Evolutionary conservation across 2,113 vertebrate species (phyloP), one percentile per base, ranked within the genome.

Genomic region (Dipodomys spectabilis): DNA sequence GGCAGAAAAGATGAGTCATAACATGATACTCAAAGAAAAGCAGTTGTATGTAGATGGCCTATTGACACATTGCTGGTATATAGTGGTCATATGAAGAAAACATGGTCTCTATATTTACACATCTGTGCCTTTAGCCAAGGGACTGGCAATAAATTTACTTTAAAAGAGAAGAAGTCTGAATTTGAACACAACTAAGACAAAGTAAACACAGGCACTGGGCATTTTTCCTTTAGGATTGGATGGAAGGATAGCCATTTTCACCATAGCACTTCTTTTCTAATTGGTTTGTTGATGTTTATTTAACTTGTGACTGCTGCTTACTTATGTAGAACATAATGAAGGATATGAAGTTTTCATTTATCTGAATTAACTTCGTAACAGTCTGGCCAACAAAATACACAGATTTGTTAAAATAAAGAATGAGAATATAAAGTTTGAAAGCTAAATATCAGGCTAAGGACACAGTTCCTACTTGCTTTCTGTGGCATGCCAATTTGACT

Each of bases 321-420:
- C 28, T 39, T 78, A 87, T 16, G 28, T 19, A 64, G 25, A 77
- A 35, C 23, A 82, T 69, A 83, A 91, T 77, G 82, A 69, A 86
- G 74, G 15, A 39, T 86, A 95, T 62, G 25, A 28, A 16, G 15
- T 71, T 71, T 39, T 77, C 19, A 35, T 78, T 4, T 79, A 53
- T 88, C 49, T 90, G 83, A 93, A 91, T 78, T 84, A 86, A 75
- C 53, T 80, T 81, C 11, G 45, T 53, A 32, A 25, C 20, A 90
- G 25, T 57, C 67, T 86, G 71, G 19, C 6, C 60, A 44, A 85
- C 60, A 44, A 85, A 87, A 93, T 25, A 77, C 2, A 53, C 15
- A 39, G 1, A 5, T 2, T 53, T 72, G 35, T 18, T 91, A 75
- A 83, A 89, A 93, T 10, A 10, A 92, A 39, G 30, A 74, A 23